Percentiles rank a stretch among this genome's conserved stretches.
phyloP scores from a whole-genome alignment of 2,888 invertebrate species.

The Drosophila algonquin region DNA sequence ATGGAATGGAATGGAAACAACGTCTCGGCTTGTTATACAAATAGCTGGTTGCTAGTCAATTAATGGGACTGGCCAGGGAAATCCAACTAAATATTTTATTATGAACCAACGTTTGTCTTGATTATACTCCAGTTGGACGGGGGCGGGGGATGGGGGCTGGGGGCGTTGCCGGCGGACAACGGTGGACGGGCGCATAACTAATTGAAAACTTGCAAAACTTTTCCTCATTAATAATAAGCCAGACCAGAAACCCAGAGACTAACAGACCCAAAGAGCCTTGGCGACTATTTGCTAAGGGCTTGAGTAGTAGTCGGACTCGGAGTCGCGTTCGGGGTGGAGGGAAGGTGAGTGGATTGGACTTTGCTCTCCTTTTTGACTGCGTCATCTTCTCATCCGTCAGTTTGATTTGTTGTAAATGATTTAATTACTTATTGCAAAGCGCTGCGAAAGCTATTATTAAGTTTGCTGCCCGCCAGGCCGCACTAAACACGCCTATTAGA shows the following conservation, averaged over 20 bases:
- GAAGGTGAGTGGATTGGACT: background rate
- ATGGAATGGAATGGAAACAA: conserved; percentile 13
- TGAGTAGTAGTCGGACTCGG: background rate
- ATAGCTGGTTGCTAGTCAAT: conserved; percentile 64
- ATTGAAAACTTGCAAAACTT: conserved; percentile 77
- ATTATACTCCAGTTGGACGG: conserved; percentile 56
- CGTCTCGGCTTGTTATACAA: conserved; percentile 47
- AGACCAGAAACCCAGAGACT: conserved; percentile 15
- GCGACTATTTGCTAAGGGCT: conserved; percentile 31
- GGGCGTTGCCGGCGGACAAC: conserved; percentile 18
- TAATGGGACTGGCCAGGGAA: conserved; percentile 46
- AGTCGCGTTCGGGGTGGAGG: background rate
- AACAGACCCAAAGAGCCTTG: conserved; percentile 3
- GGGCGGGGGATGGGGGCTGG: conserved; percentile 4
- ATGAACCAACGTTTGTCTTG: conserved; percentile 65
- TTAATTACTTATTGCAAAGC: conserved; percentile 66
- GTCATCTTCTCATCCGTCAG: conserved; percentile 16
- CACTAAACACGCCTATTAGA: conserved; percentile 66
- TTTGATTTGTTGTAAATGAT: conserved; percentile 70
- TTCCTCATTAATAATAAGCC: conserved; percentile 73
- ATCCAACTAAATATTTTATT: conserved; percentile 66
- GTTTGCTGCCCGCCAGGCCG: conserved; percentile 47
- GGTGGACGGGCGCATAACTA: conserved; percentile 57
- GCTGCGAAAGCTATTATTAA: conserved; percentile 65
- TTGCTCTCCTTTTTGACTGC: background rate